Evolutionary conservation across 2,888 invertebrate genomes (phyloP).

Genomic region (Leucophenga maculata): DNA sequence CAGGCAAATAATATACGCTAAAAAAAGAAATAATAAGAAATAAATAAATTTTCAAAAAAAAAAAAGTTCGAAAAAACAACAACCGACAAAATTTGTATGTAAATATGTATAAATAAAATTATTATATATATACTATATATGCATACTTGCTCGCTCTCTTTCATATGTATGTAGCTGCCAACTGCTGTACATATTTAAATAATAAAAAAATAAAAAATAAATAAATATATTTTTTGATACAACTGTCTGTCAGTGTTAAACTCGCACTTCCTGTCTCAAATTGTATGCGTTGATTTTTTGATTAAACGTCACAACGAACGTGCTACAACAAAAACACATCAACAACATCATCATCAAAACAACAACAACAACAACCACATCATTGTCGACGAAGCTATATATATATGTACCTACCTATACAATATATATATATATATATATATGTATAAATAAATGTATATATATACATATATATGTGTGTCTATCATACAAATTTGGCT

Average conservation of each 20-base stretch:
- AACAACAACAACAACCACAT: conserved; percentile 1
- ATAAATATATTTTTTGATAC: not conserved
- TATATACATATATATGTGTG: not conserved
- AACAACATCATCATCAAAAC: conserved; percentile 6
- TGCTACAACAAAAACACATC: not conserved
- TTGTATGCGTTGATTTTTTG: not conserved
- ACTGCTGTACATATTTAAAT: not conserved
- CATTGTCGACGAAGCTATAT: not conserved
- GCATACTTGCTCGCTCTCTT: conserved; percentile 5
- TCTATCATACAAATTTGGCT: not conserved
- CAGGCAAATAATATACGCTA: conserved; percentile 43
- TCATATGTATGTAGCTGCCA: not conserved
- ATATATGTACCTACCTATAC: not conserved
- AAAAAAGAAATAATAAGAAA: conserved; percentile 3
- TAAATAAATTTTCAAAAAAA: not conserved
- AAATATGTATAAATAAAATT: conserved; percentile 20
- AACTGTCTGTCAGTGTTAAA: conserved; percentile 13
- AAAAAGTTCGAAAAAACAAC: not conserved
- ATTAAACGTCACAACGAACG: not conserved
- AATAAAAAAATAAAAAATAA: not conserved
- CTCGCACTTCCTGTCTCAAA: conserved; percentile 15
- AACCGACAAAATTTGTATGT: not conserved
- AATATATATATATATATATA: conserved; percentile 10
- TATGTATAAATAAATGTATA: not conserved
- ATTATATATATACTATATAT: conserved; percentile 5